These are phyloP conservation scores for Temnopleurus reevesii DNA, from an alignment of 53 echinoderm and acorn worm genomes.

Conservation along the genomic window DNA sequence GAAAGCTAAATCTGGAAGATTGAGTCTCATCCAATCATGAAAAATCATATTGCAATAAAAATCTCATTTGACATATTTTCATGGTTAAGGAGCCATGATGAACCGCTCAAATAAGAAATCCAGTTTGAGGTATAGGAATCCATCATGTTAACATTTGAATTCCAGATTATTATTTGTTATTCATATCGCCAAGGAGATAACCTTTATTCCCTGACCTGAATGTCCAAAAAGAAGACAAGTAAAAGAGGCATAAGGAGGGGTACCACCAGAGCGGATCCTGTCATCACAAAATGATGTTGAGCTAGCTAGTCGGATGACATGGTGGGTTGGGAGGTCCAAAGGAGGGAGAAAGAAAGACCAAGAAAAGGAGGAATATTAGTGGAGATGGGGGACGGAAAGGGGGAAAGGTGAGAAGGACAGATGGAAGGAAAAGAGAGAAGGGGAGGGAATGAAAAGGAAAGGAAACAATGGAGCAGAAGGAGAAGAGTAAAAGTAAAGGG, in stretches of 20 bases:
- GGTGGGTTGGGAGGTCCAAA: not conserved
- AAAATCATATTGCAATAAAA: too few species aligned
- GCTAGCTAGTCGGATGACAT: not conserved
- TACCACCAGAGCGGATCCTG: not conserved
- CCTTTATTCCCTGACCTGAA: constrained; percentile 25
- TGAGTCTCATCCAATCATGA: too few species aligned
- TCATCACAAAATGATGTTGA: not conserved
- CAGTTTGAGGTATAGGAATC: not conserved
- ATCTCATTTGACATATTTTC: too few species aligned
- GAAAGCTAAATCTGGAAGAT: not conserved
- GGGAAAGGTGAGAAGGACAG: not conserved
- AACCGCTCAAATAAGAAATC: not conserved
- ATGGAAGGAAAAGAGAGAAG: not conserved
- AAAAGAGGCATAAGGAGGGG: constrained; percentile 5
- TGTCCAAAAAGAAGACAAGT: constrained; percentile 4
- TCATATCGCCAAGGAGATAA: constrained; percentile 7
- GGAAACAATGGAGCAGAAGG: not conserved
- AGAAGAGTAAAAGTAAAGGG: not conserved
- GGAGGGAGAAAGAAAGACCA: too few species aligned
- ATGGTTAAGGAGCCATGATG: too few species aligned
- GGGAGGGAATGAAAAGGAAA: not conserved
- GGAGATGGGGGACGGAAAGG: not conserved
- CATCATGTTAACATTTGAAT: not conserved
- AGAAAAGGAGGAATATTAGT: not conserved
- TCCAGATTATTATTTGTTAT: constrained; percentile 25